phyloP scores from a whole-genome alignment of 2,888 invertebrate species.

The Hydriomena furcata region DNA sequence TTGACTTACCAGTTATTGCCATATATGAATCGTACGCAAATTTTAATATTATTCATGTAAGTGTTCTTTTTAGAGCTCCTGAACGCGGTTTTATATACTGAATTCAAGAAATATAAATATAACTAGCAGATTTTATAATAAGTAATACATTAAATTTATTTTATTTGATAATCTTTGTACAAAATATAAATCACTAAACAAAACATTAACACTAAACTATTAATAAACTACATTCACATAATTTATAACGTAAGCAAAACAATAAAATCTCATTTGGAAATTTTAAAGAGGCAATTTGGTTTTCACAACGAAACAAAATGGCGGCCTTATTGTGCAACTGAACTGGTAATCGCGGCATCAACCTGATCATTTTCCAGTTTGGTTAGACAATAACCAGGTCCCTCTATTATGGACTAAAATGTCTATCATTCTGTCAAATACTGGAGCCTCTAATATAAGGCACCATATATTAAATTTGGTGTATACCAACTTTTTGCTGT shows the following conservation, averaged over 20 bases:
- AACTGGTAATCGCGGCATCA: background rate
- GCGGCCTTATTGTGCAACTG: background rate
- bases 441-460: background rate
- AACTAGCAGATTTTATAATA: no score
- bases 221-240: slow-evolving; percentile 40
- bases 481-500: no score
- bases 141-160: slow-evolving; percentile 11
- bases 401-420: background rate
- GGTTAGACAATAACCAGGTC: background rate
- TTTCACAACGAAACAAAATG: slow-evolving; percentile 22
- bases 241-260: slow-evolving; percentile 30
- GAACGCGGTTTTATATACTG: no score
- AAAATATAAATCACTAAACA: slow-evolving; percentile 30
- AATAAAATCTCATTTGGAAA: slow-evolving; percentile 52
- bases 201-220: slow-evolving; percentile 31
- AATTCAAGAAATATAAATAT: no score
- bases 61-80: no score
- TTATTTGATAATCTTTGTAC: slow-evolving; percentile 27
- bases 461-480: no score
- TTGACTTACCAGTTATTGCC: no score
- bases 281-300: slow-evolving; percentile 48
- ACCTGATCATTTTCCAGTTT: background rate
- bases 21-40: no score
- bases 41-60: no score
- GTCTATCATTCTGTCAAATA: background rate